These are phyloP conservation scores for Chiroxiphia lanceolata DNA, from an alignment of 2,797 vertebrate species.

Conservation along the genomic window DNA sequence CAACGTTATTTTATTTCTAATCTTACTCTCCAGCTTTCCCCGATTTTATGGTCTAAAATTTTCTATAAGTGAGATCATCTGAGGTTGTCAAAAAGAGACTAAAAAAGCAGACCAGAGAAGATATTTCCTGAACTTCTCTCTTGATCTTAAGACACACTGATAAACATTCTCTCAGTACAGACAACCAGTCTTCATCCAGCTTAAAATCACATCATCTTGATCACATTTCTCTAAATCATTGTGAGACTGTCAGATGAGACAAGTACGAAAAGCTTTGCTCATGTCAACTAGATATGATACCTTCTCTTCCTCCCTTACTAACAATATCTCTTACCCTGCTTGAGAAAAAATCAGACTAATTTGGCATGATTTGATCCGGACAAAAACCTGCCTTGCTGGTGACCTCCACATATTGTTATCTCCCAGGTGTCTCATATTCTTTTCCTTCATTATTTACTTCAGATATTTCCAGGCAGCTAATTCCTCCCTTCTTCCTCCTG, in stretches of 20 bases:
- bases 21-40: background rate
- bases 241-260: background rate
- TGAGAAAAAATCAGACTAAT: background rate
- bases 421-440: background rate
- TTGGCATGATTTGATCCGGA: background rate
- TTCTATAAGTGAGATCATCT: background rate
- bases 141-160: background rate
- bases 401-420: background rate
- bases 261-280: background rate
- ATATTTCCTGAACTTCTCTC: background rate
- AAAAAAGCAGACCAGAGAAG: background rate
- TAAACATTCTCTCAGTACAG: background rate
- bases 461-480: background rate
- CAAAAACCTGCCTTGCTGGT: background rate
- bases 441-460: background rate
- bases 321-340: background rate
- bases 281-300: background rate
- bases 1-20: background rate
- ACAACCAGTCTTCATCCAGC: background rate
- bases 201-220: background rate
- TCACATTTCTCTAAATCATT: background rate
- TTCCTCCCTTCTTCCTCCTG: background rate
- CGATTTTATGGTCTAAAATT: background rate
- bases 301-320: background rate
- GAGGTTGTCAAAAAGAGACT: background rate